Evolutionary conservation across 2,888 invertebrate genomes (phyloP).

Genomic region (Ephialtes manifestator): DNA sequence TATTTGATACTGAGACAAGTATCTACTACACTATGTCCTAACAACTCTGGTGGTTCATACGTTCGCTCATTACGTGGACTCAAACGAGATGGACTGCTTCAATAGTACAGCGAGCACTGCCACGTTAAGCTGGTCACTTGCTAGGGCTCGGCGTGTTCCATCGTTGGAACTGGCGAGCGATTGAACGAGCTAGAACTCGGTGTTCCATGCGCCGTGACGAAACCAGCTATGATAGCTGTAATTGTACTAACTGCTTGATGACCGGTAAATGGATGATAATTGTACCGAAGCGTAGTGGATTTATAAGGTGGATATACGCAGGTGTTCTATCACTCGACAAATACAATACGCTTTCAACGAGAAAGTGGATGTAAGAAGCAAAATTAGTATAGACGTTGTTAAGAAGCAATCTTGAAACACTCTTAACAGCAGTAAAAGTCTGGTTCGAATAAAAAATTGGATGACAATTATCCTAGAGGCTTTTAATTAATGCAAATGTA

Average conservation of each 20-base stretch:
- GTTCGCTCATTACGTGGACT: slow-evolving; percentile 47
- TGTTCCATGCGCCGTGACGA: slow-evolving; percentile 78
- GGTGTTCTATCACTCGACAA: slow-evolving; percentile 68
- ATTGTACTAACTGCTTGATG: slow-evolving; percentile 84
- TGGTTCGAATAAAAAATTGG: too few species aligned
- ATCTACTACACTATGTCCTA: slow-evolving; percentile 47
- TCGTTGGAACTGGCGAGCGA: slow-evolving; percentile 20
- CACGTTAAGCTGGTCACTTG: slow-evolving; percentile 48
- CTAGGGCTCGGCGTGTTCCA: slow-evolving; percentile 58
- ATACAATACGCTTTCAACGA: not conserved
- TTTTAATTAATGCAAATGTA: too few species aligned
- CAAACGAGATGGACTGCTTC: slow-evolving; percentile 42
- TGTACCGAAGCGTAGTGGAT: slow-evolving; percentile 71
- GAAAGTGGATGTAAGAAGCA: not conserved
- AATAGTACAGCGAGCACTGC: slow-evolving; percentile 12
- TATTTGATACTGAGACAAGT: slow-evolving; percentile 27
- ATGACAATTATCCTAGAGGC: too few species aligned
- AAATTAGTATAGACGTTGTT: not conserved
- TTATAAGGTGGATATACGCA: slow-evolving; percentile 54
- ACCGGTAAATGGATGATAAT: slow-evolving; percentile 85
- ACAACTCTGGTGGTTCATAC: slow-evolving; percentile 49
- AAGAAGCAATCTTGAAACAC: not conserved
- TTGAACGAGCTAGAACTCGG: slow-evolving; percentile 61
- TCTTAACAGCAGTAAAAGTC: too few species aligned
- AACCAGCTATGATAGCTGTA: slow-evolving; percentile 83